Percentiles rank a stretch among this genome's conserved stretches.
Conservation (phyloP, 2,113 vertebrate species). For the Oriolus oriolus region DNA sequence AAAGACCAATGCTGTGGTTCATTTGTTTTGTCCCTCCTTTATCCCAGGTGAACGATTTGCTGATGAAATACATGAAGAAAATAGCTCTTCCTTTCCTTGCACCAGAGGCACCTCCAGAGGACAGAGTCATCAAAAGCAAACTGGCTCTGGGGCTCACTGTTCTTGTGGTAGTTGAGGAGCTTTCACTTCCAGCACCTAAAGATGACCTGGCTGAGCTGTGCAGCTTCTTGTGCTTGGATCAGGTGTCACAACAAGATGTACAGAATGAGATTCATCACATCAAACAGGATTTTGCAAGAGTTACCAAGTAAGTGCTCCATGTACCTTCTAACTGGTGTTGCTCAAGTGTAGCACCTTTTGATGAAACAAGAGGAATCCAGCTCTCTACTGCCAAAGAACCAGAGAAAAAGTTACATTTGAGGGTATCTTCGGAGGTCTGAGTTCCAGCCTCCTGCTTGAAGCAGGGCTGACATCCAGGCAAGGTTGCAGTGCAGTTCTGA, state of each 20-base stretch:
- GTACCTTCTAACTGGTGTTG: not conserved
- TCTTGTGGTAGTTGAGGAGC: fast-evolving
- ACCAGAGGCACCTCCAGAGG: not conserved
- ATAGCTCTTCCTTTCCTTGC: not conserved
- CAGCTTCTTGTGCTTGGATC: conserved; percentile 24
- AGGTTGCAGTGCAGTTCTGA: not conserved
- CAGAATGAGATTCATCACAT: not conserved
- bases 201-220: not conserved
- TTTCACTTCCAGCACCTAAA: fast-evolving
- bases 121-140: not conserved
- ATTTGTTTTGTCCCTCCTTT: not conserved
- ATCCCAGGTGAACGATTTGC: conserved; percentile 43
- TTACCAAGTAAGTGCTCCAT: not conserved
- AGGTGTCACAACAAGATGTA: not conserved
- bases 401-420: not conserved
- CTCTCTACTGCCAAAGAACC: not conserved
- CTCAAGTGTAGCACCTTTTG: not conserved
- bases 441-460: not conserved
- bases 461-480: not conserved
- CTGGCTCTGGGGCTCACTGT: conserved; percentile 59
- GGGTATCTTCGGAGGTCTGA: not conserved
- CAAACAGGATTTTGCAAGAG: not conserved
- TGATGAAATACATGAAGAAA: not conserved
- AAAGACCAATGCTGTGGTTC: not conserved
- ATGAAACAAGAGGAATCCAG: not conserved